These are phyloP conservation scores for Tachycineta bicolor DNA, from an alignment of 2,113 vertebrate genomes.

Conservation along the genomic window DNA sequence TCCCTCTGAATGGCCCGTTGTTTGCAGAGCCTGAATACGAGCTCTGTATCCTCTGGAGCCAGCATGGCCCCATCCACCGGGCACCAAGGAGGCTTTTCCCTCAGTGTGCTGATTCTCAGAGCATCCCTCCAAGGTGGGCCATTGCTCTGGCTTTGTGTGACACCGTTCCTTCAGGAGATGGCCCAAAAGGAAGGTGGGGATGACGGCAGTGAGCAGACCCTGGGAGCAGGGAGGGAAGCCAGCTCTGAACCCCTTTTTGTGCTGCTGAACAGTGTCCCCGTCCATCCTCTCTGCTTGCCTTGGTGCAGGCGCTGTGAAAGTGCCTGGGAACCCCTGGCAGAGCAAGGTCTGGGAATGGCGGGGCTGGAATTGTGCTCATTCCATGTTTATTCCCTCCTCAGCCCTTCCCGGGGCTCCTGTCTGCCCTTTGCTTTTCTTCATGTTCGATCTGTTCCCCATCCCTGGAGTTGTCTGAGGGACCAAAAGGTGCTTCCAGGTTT, in stretches of 20 bases:
- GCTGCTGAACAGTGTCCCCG: background rate
- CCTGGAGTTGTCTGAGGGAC: background rate
- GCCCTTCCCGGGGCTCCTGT: background rate
- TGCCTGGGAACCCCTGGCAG: background rate
- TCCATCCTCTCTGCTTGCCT: background rate
- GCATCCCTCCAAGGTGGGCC: background rate
- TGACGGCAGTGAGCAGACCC: background rate
- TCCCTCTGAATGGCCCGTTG: conserved; percentile 10
- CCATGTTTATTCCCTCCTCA: background rate
- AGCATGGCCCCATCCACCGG: background rate
- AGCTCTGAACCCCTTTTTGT: background rate
- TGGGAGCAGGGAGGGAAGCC: background rate
- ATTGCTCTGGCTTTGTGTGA: background rate
- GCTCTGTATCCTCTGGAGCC: background rate
- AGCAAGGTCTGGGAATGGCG: background rate
- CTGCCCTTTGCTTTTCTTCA: background rate
- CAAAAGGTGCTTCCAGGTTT: background rate
- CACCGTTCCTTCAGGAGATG: background rate
- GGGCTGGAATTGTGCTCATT: background rate
- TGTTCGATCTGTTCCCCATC: background rate
- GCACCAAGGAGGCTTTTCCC: background rate
- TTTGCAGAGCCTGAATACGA: background rate
- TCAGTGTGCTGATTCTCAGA: background rate
- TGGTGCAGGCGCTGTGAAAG: background rate
- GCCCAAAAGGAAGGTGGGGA: background rate